Evolutionary conservation across 2,888 invertebrate species (phyloP), one percentile per base, ranked within the genome.

Genomic region (Lasius fuliginosus): DNA sequence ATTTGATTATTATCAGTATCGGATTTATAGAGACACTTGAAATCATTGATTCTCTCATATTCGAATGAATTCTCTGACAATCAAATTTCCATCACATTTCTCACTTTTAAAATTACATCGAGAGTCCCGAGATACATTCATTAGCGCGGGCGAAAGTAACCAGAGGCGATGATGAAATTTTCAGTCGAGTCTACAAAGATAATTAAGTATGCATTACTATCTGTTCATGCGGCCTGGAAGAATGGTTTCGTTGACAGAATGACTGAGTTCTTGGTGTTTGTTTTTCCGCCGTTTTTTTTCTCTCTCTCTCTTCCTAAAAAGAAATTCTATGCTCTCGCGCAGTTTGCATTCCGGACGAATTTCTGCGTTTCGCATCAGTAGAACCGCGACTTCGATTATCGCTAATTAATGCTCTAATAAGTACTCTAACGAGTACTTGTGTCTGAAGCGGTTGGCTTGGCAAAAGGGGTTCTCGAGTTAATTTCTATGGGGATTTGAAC

Each of bases 401-500:
- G 83, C 88, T 90, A 90, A 90, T 90, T 90, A 90, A 90, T 85
- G 88, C 85, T 87, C 83, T 90, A 90, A 90, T 85, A 90, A 90
- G 89, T 89, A 88, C 87, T 87, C 83, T 89, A 90, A 90, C 86
- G 90, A 90, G 89, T 90, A 88, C 89, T 88, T 86, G 88, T 81
- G 88, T 89, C 89, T 86, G 86, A 83, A 87, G 86, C 76, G 82
- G 82, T 85, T 49, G 82, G 67, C 74, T 82, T 68, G 82, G 85
- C 86, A 86, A 89, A 88, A 89, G 90, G 33, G 90, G 91, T 90
- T 90, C 90, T 90, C 88, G 87, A 91, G 87, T 90, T 90, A 90
- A 90, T 90, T 90, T 90, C 90, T 90, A 90, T 90, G 84, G 90
- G 90, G 90, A 90, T 90, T 90, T 91, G 86, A 90, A 60, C 79